Base-by-base conservation (phyloP, 1,140 invertebrate species). In the Trissolcus basalis region DNA sequence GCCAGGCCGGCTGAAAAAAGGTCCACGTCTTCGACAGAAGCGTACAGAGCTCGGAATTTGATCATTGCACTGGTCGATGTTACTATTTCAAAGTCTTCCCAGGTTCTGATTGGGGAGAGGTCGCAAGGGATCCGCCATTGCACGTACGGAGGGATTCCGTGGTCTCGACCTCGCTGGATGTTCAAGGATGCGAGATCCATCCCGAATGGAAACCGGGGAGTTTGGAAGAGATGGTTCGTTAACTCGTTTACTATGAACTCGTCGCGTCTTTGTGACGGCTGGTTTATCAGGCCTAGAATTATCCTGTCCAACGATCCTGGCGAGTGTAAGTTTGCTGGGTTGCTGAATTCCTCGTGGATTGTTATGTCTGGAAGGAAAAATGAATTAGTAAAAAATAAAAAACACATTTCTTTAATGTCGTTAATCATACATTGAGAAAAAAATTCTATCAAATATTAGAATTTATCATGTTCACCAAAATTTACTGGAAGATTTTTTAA, bases 111-210 rank as follows among this genome's bases (percentile, higher is more conserved):
- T 4, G 90, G 83, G 1, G 91, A 91, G 7, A 97, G 84, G 3
- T 94, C 93, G 84, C 96, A 97, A 0, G 94, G 92, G 60, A 93
- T 90, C 47, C 95, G 90, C 93, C 95, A 98, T 0, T 91, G 87
- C 1, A 93, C 93, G 82, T 97, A 97, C 14, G 91, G 89, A 0
- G 95, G 92, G 5, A 98, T 89, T 8, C 96, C 97, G 82, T 98
- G 96, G 83, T 98, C 97, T 41, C 97, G 89, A 36, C 94, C 95
- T 79, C 96, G 88, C 82, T 97, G 96, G 14, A 98, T 93, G 81
- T 97, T 97, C 13, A 97, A 90, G 0, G 96, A 93, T 0, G 96
- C 96, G 45, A 99, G 89, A 86, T 97, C 96, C 90, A 97, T 92
- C 0, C 96, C 96, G 56, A 94, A 95, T 14, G 91, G 15, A 48